A percentile compares a stretch with the other conserved stretches of the same genome.
phyloP scores from a whole-genome alignment of 2,888 invertebrate species.

The Epinotia bilunana region DNA sequence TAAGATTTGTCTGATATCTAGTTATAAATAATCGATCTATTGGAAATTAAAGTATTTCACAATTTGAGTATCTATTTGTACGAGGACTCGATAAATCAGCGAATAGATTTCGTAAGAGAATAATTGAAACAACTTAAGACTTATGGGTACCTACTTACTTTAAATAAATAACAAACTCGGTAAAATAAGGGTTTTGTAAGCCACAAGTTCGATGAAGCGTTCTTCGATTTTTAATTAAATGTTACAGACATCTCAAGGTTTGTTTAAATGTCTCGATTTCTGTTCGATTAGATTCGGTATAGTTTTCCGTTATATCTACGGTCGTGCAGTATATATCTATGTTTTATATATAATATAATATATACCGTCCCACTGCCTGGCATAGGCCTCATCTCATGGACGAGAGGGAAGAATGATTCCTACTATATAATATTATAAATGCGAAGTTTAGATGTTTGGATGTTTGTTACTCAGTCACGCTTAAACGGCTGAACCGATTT shows the following conservation, averaged over 20 bases:
- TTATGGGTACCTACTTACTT: constrained; percentile 14
- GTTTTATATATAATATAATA: too few relatives aligned
- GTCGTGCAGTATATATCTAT: constrained; percentile 49
- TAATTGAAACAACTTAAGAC: constrained; percentile 36
- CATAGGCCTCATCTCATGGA: too few relatives aligned
- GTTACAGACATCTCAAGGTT: constrained; percentile 73
- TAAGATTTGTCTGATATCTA: not conserved
- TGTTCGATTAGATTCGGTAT: constrained; percentile 64
- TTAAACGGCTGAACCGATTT: too few relatives aligned
- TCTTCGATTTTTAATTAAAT: constrained; percentile 78
- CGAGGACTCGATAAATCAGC: constrained; percentile 29
- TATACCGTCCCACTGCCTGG: too few relatives aligned
- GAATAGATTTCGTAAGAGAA: constrained; percentile 46
- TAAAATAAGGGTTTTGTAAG: constrained; percentile 77
- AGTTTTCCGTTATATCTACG: constrained; percentile 59
- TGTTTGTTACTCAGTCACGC: too few relatives aligned
- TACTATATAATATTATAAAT: too few relatives aligned
- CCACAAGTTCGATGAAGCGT: constrained; percentile 72
- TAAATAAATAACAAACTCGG: constrained; percentile 42
- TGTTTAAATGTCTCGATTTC: constrained; percentile 75
- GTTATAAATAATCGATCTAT: not conserved
- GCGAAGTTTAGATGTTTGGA: too few relatives aligned
- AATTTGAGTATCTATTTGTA: constrained; percentile 5
- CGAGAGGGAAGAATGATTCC: too few relatives aligned
- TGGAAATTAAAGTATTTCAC: not conserved